Conservation (phyloP, 1,140 invertebrate genomes). For the Drosophila ogumai region DNA sequence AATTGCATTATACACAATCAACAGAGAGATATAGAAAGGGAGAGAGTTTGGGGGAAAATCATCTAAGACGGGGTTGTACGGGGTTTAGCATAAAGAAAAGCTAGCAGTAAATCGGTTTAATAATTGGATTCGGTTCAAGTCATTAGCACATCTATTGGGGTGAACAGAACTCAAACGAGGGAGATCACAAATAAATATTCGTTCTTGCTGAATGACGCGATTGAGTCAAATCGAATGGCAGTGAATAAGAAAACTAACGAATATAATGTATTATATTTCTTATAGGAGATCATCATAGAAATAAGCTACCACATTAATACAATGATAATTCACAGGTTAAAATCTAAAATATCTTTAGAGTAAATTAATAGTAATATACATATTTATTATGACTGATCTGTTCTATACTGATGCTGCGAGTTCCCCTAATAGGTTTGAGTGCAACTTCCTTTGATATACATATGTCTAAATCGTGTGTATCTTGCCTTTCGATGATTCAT, state of each 20-base stretch:
- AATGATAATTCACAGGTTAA: background rate
- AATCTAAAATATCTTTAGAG: background rate
- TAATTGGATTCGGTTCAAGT: slow-evolving; percentile 51
- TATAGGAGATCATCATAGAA: background rate
- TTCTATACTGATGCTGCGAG: background rate
- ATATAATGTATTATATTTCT: background rate
- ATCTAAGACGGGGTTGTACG: slow-evolving; percentile 27
- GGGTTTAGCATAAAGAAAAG: slow-evolving; percentile 40
- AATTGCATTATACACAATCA: slow-evolving; percentile 76
- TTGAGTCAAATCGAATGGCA: background rate
- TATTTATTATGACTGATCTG: background rate
- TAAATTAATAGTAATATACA: background rate
- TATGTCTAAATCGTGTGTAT: slow-evolving; percentile 9
- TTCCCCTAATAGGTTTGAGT: slow-evolving; percentile 2
- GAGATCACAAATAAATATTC: slow-evolving; percentile 31
- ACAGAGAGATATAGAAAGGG: slow-evolving; percentile 51
- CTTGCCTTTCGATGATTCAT: background rate
- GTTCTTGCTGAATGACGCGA: slow-evolving; percentile 23
- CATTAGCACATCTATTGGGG: slow-evolving; percentile 53
- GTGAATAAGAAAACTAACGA: slow-evolving; percentile 6
- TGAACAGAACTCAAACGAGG: slow-evolving; percentile 20
- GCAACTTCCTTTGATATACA: background rate
- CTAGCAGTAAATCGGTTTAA: slow-evolving; percentile 48
- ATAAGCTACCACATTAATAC: slow-evolving; percentile 20
- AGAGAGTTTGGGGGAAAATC: slow-evolving; percentile 20